Evolutionary conservation across 1,140 invertebrate genomes (phyloP), one percentile per base, ranked within the genome.

Genomic region (Ceratosolen fusciceps): DNA sequence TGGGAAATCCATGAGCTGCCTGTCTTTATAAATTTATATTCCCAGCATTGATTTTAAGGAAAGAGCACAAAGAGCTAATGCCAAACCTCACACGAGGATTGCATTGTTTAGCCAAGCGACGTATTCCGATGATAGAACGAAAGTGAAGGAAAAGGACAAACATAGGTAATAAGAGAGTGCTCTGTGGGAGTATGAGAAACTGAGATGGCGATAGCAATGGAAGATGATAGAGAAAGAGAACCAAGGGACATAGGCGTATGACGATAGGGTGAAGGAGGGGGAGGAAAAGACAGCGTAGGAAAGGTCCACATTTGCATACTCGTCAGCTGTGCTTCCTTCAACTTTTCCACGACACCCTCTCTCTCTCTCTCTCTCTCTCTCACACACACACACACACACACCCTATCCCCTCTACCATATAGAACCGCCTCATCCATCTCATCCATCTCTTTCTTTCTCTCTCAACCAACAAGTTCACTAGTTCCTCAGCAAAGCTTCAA

Each of bases 321-420:
- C 88, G 89, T 90, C 90, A 90, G 89, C 88, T 90, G 74, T 88
- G 89, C 87, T 90, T 90, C 88, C 89, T 90, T 90, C 88, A 90
- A 90, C 89, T 90, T 90, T 90, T 90, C 88, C 88, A 85, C 84
- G 86, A 87, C 89, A 89, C 86, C 83, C 84, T 81, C 80, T 68
- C n/a, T 56, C 74, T 68, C 67, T 65, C 24, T 29, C 14, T 75
- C 86, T 83, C 84, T 81, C 80, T 60, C 60, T 56, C 74, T 68
- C 67, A 54, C 29, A 2, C 16, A n/a, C n/a, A n/a, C n/a, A n/a
- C n/a, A n/a, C n/a, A n/a, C n/a, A n/a, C n/a, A n/a, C n/a, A n/a
- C n/a, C n/a, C n/a, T n/a, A n/a, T n/a, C n/a, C n/a, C n/a, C n/a
- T n/a, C n/a, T n/a, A n/a, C n/a, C n/a, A n/a, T n/a, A n/a, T n/a